Evolutionary conservation across 2,888 invertebrate species (phyloP).

Genomic region (Lasioglossum malachurum): DNA sequence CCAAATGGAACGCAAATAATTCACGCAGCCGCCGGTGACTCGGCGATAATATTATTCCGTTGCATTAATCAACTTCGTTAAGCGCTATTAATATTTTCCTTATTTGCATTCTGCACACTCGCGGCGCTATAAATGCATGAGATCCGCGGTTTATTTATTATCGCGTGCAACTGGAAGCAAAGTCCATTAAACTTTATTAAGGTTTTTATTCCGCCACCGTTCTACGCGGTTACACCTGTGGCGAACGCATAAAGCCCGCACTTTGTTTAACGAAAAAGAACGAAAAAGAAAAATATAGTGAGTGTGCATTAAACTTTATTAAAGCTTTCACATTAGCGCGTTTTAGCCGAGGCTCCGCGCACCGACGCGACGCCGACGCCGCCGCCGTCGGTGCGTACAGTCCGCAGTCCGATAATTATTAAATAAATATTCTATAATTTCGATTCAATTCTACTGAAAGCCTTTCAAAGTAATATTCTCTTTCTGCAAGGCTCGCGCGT

Average conservation of each 20-base stretch:
- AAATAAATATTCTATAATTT: background rate
- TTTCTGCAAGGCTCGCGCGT: background rate
- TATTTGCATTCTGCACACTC: background rate
- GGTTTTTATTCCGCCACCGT: background rate
- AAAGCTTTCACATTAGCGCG: background rate
- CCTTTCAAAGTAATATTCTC: background rate
- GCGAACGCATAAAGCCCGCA: background rate
- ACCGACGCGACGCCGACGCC: background rate
- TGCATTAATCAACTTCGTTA: constrained; percentile 1
- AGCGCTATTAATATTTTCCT: constrained; percentile 3
- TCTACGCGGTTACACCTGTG: background rate
- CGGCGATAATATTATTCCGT: background rate
- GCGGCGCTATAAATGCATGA: background rate
- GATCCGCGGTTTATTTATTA: background rate
- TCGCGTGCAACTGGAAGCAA: background rate
- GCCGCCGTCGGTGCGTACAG: background rate
- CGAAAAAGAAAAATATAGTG: background rate
- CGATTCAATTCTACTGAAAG: constrained; percentile 2
- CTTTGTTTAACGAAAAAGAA: background rate
- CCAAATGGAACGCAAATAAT: background rate
- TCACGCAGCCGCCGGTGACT: background rate
- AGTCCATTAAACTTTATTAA: constrained; percentile 5
- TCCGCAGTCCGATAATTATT: constrained; percentile 1
- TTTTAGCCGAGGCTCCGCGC: background rate
- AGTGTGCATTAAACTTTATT: background rate